A percentile compares a stretch with the other conserved stretches of the same genome.
Conservation (phyloP, 2,113 vertebrate genomes). For the Rhizomys pruinosus region DNA sequence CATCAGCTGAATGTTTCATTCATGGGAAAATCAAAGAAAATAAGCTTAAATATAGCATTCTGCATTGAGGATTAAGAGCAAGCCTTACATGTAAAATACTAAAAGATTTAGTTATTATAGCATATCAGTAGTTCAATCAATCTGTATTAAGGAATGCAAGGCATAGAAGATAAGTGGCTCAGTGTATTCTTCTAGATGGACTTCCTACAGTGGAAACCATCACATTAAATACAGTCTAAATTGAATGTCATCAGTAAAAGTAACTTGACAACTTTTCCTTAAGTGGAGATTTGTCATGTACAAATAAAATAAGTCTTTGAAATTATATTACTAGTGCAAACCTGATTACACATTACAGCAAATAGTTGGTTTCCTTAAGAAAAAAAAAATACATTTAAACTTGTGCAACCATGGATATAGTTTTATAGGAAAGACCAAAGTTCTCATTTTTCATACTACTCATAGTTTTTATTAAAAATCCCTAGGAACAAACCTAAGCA, state of each 20-base stretch:
- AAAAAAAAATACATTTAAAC: not conserved
- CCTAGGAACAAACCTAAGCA: too few species aligned
- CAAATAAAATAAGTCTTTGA: not conserved
- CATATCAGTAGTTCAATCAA: not conserved
- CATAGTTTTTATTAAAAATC: conserved; percentile 49
- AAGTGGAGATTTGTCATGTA: not conserved
- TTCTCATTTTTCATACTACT: conserved; percentile 34
- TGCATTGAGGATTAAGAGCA: not conserved
- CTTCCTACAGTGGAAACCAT: not conserved
- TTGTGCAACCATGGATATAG: not conserved
- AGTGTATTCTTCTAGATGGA: not conserved
- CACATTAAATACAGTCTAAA: not conserved
- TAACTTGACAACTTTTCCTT: not conserved
- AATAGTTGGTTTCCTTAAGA: not conserved
- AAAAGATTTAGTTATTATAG: not conserved
- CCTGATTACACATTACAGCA: not conserved
- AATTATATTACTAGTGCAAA: not conserved
- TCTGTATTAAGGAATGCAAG: not conserved
- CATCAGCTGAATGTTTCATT: not conserved
- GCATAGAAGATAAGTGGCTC: not conserved
- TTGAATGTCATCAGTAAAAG: not conserved
- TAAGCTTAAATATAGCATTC: not conserved
- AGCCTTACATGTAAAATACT: not conserved
- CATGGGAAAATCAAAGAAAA: conserved; percentile 5
- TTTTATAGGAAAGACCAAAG: not conserved